phyloP scores from a whole-genome alignment of 1,140 invertebrate species.

The Tetramorium parvispinum region DNA sequence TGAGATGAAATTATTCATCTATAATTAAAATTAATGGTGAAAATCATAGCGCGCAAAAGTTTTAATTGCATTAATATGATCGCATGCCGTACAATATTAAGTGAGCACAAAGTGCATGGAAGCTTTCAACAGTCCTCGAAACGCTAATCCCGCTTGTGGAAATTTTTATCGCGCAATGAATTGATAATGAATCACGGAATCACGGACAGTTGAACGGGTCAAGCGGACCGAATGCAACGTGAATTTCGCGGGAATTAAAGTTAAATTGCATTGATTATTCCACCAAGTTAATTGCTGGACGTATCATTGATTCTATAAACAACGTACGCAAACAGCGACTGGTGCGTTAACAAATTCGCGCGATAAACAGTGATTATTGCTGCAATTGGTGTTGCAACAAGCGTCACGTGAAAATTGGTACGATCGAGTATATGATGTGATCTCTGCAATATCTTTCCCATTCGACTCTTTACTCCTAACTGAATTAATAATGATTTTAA shows the following conservation, averaged over 20 bases:
- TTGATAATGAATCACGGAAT: constrained; percentile 40
- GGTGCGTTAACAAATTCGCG: constrained; percentile 23
- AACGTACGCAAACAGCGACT: not conserved
- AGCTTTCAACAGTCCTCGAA: not conserved
- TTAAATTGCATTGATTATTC: constrained; percentile 57
- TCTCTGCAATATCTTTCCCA: not conserved
- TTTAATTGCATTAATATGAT: constrained; percentile 27
- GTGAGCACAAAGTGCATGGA: not conserved
- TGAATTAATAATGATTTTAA: not conserved
- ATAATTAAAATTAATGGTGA: not conserved
- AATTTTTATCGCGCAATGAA: constrained; percentile 43
- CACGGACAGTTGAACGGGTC: not conserved
- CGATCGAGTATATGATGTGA: not conserved
- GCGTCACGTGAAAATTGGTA: not conserved
- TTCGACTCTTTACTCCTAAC: not conserved
- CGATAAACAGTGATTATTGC: constrained; percentile 19
- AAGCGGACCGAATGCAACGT: not conserved
- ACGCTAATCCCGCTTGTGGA: not conserved
- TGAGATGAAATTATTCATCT: not conserved
- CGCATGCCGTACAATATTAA: not conserved
- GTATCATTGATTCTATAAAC: constrained; percentile 46
- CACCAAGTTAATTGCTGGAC: constrained; percentile 43
- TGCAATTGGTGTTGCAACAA: not conserved
- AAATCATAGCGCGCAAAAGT: not conserved
- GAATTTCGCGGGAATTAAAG: constrained; percentile 47